Base-by-base conservation (phyloP, 53 echinoderm and acorn worm genomes). In the Crossaster papposus region DNA sequence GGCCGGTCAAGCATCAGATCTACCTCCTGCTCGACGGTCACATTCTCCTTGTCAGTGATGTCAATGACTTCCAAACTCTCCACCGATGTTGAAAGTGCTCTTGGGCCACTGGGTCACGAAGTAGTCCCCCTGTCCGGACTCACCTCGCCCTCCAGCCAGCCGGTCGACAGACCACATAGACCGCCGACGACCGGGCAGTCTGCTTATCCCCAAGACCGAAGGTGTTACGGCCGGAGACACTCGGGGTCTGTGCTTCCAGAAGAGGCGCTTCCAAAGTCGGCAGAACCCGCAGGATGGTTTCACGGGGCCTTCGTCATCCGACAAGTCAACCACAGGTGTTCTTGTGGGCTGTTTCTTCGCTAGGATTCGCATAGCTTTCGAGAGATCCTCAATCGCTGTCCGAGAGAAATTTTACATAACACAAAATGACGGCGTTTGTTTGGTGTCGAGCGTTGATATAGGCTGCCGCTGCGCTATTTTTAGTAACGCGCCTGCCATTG, bases 1-100 rank as follows among this genome's bases (percentile, higher is more conserved):
- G 80, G 80, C 31, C 80, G 30, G 34, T 80, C 80, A n/a, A 80
- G 80, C 80, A 80, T 80, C 35, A 80, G 80, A 23, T 54, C 63
- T 44, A 78, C 58, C 32, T 58, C 80, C 63, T 80, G 58, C 31
- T 62, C 80, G 62, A 80, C 34, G 31, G 80, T 54, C 17, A 62
- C 55, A 18, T 80, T 80, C 33, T 14, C 62, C 78, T 50, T 78
- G 80, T 80, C 80, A 28, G 51, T 80, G 80, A 80, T 62, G 33
- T 36, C 36, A 33, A 74, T 36, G 75, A 74, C 75, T 51, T 78
- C 80, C 55, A 80, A 62, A 80, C 63, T 80, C 23, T 80, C 63
- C 15, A 62, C 62, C 32, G 62, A 33, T n/a, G 44, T 44, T 44
- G 80, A 58, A 9, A n/a, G 80, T 34, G 58, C 63, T 80, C 51